Evolutionary conservation across 1,140 invertebrate species (phyloP), one percentile per base, ranked within the genome.

Genomic region (Neuroterus valhalla): DNA sequence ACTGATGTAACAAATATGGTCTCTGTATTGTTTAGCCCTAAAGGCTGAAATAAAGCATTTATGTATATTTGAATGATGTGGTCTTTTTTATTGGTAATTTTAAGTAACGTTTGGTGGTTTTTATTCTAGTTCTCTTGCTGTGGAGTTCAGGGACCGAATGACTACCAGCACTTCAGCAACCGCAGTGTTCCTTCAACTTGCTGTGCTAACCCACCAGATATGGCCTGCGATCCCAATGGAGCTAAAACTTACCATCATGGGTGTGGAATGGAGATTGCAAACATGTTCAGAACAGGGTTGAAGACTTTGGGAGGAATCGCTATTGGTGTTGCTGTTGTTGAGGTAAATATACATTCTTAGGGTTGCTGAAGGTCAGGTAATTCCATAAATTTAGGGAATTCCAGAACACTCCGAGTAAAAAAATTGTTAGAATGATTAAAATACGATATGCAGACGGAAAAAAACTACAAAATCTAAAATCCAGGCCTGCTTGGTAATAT

Each of bases 321-420:
- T 15, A 91, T 95, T 70, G 93, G 92, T 69, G 90, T 95, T 76
- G 94, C 93, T 66, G 93, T 88, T 78, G 88, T 93, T 79, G 94
- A 95, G 91, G 94, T 94, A 85, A 87, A 21, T 15, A 52, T 81
- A 72, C 62, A 70, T 21, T 68, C 26, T 46, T 31, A 19, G 42
- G 21, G n/a, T n/a, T n/a, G n/a, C n/a, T n/a, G n/a, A n/a, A n/a
- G n/a, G n/a, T n/a, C n/a, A n/a, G n/a, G n/a, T n/a, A n/a, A n/a
- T n/a, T n/a, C n/a, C n/a, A n/a, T n/a, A n/a, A n/a, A n/a, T n/a
- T n/a, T n/a, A n/a, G n/a, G n/a, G n/a, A n/a, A n/a, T n/a, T n/a
- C n/a, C n/a, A n/a, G n/a, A n/a, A n/a, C n/a, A n/a, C n/a, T n/a
- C n/a, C n/a, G n/a, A n/a, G n/a, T n/a, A n/a, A n/a, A n/a, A n/a